These are phyloP conservation scores for Prunella strophiata DNA, from an alignment of 2,797 vertebrate species.

Conservation along the genomic window DNA sequence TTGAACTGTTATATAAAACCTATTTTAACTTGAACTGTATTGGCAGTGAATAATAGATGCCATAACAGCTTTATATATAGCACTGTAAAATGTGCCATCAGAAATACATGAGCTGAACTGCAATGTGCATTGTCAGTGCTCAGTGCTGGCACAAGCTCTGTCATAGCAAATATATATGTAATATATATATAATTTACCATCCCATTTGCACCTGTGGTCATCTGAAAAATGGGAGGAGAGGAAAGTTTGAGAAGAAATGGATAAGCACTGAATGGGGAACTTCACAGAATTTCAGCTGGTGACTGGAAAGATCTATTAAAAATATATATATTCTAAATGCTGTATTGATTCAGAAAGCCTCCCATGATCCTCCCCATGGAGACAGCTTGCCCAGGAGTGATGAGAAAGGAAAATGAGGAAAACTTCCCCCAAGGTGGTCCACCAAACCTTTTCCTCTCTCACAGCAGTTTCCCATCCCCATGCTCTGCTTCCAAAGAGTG, in stretches of 20 bases:
- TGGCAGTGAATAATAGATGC: conserved; percentile 72
- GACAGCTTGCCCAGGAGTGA: not conserved
- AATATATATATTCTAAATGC: not conserved
- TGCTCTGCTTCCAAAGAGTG: not conserved
- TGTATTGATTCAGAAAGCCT: not conserved
- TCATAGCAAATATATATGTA: not conserved
- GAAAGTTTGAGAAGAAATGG: not conserved
- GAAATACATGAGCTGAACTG: conserved; percentile 62
- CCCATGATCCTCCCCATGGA: not conserved
- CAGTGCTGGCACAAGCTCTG: conserved; percentile 29
- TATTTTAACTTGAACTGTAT: conserved; percentile 71
- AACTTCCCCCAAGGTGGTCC: not conserved
- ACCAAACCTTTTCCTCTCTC: not conserved
- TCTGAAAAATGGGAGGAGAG: not conserved
- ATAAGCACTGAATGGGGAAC: not conserved
- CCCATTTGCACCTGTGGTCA: not conserved
- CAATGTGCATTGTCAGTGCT: conserved; percentile 63
- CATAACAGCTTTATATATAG: conserved; percentile 72
- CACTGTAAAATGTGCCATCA: conserved; percentile 65
- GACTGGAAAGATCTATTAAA: not conserved
- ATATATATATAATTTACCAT: not conserved
- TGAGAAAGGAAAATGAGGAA: not conserved
- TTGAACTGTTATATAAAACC: conserved; percentile 71
- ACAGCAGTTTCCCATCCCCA: not conserved
- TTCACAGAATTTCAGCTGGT: not conserved